Percentiles rank a stretch among this genome's conserved stretches.
phyloP scores from a whole-genome alignment of 2,888 invertebrate species.

The Luperina testacea region DNA sequence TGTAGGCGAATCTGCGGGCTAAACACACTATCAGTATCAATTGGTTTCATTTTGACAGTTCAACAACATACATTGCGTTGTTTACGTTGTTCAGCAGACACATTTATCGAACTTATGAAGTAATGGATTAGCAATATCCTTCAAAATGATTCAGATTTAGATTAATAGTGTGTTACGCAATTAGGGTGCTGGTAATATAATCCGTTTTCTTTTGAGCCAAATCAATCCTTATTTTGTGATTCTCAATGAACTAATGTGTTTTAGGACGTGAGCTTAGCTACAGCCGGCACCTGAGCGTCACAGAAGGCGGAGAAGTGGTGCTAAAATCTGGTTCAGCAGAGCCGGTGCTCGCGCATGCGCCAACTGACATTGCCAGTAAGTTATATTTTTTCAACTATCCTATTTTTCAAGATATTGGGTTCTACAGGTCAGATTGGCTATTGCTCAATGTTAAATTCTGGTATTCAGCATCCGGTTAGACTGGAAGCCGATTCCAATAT shows the following conservation, averaged over 20 bases:
- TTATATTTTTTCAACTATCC: slow-evolving; percentile 28
- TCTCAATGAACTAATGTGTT: slow-evolving; percentile 10
- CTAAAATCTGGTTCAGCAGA: slow-evolving; percentile 85
- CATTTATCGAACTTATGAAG: too few relatives aligned
- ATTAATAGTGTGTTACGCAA: too few relatives aligned
- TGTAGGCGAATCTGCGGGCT: not conserved
- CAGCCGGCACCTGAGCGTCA: slow-evolving; percentile 86
- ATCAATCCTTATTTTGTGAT: not conserved
- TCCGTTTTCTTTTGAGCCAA: not conserved
- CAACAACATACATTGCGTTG: too few relatives aligned
- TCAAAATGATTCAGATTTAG: too few relatives aligned
- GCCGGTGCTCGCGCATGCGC: slow-evolving; percentile 85
- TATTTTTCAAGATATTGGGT: not conserved
- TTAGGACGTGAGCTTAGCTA: slow-evolving; percentile 90
- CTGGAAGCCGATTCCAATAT: not conserved
- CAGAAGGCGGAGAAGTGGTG: slow-evolving; percentile 86
- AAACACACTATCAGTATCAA: too few relatives aligned
- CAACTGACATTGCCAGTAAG: slow-evolving; percentile 87
- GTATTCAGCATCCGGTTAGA: not conserved
- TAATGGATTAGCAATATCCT: too few relatives aligned
- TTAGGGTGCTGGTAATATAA: not conserved
- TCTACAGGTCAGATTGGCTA: not conserved
- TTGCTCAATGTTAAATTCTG: not conserved
- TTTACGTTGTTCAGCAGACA: too few relatives aligned
- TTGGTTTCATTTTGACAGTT: too few relatives aligned